phyloP scores from a whole-genome alignment of 2,888 invertebrate genomes.

The Leistus spinibarbis region DNA sequence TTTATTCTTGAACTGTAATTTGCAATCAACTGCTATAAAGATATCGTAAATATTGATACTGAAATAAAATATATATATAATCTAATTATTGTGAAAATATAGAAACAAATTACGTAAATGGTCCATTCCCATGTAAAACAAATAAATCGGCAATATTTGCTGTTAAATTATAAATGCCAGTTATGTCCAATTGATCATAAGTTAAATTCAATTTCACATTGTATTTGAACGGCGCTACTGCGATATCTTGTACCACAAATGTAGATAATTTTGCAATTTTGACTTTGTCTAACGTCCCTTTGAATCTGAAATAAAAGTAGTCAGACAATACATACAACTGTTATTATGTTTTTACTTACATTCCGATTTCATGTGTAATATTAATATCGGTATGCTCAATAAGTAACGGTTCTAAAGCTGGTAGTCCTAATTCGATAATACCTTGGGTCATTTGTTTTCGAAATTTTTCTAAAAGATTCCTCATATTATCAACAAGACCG shows the following conservation, averaged over 20 bases:
- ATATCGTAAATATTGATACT: background rate
- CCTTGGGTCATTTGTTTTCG: slow-evolving; percentile 53
- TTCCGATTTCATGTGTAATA: slow-evolving; percentile 53
- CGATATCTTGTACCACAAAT: slow-evolving; percentile 44
- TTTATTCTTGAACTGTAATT: background rate
- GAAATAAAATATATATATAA: background rate
- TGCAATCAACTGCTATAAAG: background rate
- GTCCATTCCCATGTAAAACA: slow-evolving; percentile 53
- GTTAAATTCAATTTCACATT: slow-evolving; percentile 53
- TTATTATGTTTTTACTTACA: slow-evolving; percentile 45
- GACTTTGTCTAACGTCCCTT: slow-evolving; percentile 53
- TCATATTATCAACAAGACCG: slow-evolving; percentile 52
- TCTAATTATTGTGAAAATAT: background rate
- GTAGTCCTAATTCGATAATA: slow-evolving; percentile 56
- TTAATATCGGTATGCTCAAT: slow-evolving; percentile 55
- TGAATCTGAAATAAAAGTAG: slow-evolving; percentile 48
- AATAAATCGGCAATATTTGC: slow-evolving; percentile 53
- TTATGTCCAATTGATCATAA: slow-evolving; percentile 53
- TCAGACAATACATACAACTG: background rate
- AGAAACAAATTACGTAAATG: slow-evolving; percentile 51
- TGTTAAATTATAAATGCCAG: slow-evolving; percentile 53
- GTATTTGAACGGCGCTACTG: slow-evolving; percentile 47
- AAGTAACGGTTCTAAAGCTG: slow-evolving; percentile 55
- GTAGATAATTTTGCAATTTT: slow-evolving; percentile 54
- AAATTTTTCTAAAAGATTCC: slow-evolving; percentile 53